Percentiles rank a stretch among this genome's conserved stretches.
These are phyloP conservation scores for Mirounga angustirostris DNA, from an alignment of 2,113 vertebrate genomes.

Conservation along the genomic window DNA sequence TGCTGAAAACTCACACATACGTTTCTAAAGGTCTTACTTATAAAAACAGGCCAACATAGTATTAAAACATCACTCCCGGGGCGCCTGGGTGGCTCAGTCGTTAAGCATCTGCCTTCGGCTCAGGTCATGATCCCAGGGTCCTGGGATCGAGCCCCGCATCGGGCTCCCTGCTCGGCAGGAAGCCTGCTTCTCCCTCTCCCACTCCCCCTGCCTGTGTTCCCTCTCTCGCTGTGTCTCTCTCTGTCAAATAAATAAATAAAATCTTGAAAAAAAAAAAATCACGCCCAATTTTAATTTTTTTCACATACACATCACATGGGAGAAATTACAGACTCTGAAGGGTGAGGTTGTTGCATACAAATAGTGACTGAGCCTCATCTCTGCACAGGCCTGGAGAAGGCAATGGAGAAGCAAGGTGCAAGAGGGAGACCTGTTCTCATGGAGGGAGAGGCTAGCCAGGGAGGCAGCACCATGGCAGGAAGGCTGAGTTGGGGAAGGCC, in stretches of 20 bases:
- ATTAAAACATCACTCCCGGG: neutral
- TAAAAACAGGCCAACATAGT: neutral
- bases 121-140: too few species aligned
- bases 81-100: too few species aligned
- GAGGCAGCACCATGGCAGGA: neutral
- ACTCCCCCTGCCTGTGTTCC: too few species aligned
- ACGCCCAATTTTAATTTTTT: neutral
- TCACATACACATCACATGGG: neutral
- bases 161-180: too few species aligned
- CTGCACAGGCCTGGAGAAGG: accelerated
- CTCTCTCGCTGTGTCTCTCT: too few species aligned
- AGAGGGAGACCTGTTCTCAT: neutral
- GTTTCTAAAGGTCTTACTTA: neutral
- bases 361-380: accelerated
- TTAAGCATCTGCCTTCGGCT: too few species aligned
- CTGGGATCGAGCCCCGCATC: too few species aligned
- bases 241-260: too few species aligned
- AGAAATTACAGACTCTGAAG: neutral
- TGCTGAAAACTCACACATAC: neutral
- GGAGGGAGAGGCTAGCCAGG: neutral
- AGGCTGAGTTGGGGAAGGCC: neutral
- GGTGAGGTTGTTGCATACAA: neutral
- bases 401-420: accelerated
- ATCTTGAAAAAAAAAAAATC: too few species aligned
- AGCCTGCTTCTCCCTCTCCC: too few species aligned